Conservation (phyloP, 35 echinoderm and acorn worm genomes). For the Patiria miniata region DNA sequence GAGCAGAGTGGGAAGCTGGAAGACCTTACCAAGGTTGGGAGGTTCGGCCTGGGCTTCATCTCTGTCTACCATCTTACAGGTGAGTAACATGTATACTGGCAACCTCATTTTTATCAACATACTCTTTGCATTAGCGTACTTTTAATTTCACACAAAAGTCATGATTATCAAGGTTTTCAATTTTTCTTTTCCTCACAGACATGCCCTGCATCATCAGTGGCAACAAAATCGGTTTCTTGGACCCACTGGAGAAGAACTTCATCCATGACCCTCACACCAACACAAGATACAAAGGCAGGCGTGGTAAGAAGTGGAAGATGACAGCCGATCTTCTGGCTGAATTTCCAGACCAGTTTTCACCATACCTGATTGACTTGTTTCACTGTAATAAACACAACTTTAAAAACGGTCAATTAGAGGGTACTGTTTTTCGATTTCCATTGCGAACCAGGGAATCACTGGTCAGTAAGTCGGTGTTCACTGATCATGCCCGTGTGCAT, state of each 20-base stretch:
- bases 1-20: constrained; percentile 68
- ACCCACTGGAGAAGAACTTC: constrained; percentile 29
- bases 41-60: constrained; percentile 85
- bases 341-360: constrained; percentile 28
- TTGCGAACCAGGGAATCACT: background rate
- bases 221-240: constrained; percentile 28
- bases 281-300: constrained; percentile 5
- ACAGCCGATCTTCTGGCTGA: background rate
- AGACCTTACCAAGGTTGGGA: constrained; percentile 73
- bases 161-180: too few species aligned
- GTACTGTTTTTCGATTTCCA: constrained; percentile 31
- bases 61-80: constrained; percentile 92
- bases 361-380: constrained; percentile 5
- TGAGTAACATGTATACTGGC: constrained; percentile 36
- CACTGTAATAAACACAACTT: background rate
- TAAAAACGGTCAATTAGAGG: background rate
- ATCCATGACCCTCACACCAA: constrained; percentile 13
- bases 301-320: constrained; percentile 38
- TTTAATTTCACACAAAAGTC: too few species aligned
- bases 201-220: constrained; percentile 21
- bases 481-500: background rate
- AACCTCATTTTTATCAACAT: too few species aligned
- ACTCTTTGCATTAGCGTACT: too few species aligned
- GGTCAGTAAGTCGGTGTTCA: background rate
- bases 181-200: constrained; percentile 1